These are phyloP conservation scores for Lepidocyrtinus sp. DNA, from an alignment of 2,888 invertebrate species.

Conservation along the genomic window DNA sequence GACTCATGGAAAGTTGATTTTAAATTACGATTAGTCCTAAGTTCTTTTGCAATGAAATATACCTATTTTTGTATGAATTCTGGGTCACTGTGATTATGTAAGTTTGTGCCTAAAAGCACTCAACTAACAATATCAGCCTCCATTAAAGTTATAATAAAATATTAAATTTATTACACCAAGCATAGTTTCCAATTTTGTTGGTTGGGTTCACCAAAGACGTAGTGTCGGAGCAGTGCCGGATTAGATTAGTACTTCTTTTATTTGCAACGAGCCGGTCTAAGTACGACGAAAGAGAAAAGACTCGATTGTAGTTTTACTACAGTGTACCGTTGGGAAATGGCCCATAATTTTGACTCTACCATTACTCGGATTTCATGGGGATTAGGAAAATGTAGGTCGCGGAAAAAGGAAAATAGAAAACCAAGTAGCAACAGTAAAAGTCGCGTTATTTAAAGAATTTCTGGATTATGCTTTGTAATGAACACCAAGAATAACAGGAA, in stretches of 20 bases:
- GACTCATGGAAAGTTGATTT: too few relatives aligned
- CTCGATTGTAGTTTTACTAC: slow-evolving; percentile 54
- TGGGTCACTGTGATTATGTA: slow-evolving; percentile 9
- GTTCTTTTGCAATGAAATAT: too few relatives aligned
- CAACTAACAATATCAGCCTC: slow-evolving; percentile 43
- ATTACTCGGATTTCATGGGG: slow-evolving; percentile 57
- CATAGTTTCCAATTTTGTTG: not conserved
- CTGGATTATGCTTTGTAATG: slow-evolving; percentile 15
- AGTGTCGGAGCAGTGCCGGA: slow-evolving; percentile 17
- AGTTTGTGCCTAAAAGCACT: slow-evolving; percentile 27
- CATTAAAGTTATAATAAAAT: slow-evolving; percentile 44
- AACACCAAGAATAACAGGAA: slow-evolving; percentile 10
- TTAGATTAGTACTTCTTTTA: slow-evolving; percentile 48
- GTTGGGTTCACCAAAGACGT: not conserved
- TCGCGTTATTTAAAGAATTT: slow-evolving; percentile 15
- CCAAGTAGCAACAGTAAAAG: slow-evolving; percentile 11
- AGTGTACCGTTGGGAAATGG: slow-evolving; percentile 52
- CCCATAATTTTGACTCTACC: slow-evolving; percentile 52
- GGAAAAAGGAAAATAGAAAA: slow-evolving; percentile 22
- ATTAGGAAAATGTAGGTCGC: slow-evolving; percentile 54
- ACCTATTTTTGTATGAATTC: too few relatives aligned
- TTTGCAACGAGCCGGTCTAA: slow-evolving; percentile 15
- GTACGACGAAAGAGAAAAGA: slow-evolving; percentile 19
- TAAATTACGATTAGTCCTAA: too few relatives aligned
- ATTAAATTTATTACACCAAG: slow-evolving; percentile 39